Base-by-base conservation (phyloP, 2,888 invertebrate species). In the Yponomeuta evonymella region DNA sequence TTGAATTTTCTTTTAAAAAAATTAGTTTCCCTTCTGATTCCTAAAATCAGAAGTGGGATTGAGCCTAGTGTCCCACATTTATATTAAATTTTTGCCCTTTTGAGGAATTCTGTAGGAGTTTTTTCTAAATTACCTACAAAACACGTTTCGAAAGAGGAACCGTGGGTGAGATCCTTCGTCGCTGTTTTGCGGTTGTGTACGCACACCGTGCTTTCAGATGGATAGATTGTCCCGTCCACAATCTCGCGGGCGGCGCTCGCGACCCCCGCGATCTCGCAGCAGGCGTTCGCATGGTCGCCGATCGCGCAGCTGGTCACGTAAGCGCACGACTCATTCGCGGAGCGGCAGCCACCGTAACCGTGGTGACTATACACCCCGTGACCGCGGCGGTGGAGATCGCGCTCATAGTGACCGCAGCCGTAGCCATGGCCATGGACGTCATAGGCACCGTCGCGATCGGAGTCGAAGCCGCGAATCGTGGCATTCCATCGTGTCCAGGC, bases 271-370 rank as follows among this genome's bases (percentile, higher is more conserved):
- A 10, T 63, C 63, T 63, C 63, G 63, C 63, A 63, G 63, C n/a
- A 63, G 63, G 29, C 63, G 5, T 29, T 63, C 63, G 63, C 63
- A 23, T 29, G 63, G 63, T n/a, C 63, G 63, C 23, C 63, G 29
- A 9, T 63, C 63, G 63, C 63, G 63, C 63, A 63, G 63, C 63
- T 63, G n/a, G 63, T 63, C 63, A 29, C 63, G 63, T 29, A 23
- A 29, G 23, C 9, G 29, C 23, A 63, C 63, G n/a, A 63, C 23
- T 23, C 63, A 23, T 29, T 63, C n/a, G 63, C 29, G 63, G 23
- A 29, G 23, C 63, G 23, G 23, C 63, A 63, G 63, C 10, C 63
- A 23, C 63, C 63, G 5, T 63, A n/a, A 63, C 29, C 29, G n/a
- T 23, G 29, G 29, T 23, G 63, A 63, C 63, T 43, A 43, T 43